Evolutionary conservation across 30 jellyfish, hydroid and myxozoan genomes (phyloP).

Genomic region (Calvadosia cruxmelitensis): DNA sequence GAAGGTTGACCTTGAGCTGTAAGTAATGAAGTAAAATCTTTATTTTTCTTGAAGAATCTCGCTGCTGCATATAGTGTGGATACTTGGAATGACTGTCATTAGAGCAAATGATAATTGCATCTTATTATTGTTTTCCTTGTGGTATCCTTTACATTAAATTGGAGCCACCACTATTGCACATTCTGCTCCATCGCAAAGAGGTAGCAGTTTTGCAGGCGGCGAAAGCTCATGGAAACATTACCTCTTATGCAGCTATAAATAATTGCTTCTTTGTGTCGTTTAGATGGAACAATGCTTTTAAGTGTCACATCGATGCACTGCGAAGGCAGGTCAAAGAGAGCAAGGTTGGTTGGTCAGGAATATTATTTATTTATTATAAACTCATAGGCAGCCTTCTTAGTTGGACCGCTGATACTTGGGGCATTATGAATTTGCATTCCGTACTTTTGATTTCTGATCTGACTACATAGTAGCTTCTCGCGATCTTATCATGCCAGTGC

Average conservation of each 20-base stretch:
- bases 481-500: no score
- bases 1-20: conserved; percentile 80
- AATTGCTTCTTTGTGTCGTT: neutral
- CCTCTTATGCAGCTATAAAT: no score
- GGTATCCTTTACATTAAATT: neutral
- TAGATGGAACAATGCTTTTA: conserved; percentile 90
- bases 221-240: no score
- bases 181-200: neutral
- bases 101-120: no score
- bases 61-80: no score
- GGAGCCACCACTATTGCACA: neutral
- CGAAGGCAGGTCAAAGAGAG: conserved; percentile 56
- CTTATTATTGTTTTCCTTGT: neutral
- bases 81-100: no score
- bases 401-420: neutral
- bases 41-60: no score
- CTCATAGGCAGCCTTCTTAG: neutral
- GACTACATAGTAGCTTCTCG: no score
- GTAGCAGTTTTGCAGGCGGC: no score
- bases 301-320: conserved; percentile 74
- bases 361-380: neutral
- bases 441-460: neutral
- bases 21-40: conserved; percentile 13
- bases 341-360: conserved; percentile 9
- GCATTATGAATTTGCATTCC: neutral